phyloP scores from a whole-genome alignment of 2,888 invertebrate genomes.

The Limenitis camilla region DNA sequence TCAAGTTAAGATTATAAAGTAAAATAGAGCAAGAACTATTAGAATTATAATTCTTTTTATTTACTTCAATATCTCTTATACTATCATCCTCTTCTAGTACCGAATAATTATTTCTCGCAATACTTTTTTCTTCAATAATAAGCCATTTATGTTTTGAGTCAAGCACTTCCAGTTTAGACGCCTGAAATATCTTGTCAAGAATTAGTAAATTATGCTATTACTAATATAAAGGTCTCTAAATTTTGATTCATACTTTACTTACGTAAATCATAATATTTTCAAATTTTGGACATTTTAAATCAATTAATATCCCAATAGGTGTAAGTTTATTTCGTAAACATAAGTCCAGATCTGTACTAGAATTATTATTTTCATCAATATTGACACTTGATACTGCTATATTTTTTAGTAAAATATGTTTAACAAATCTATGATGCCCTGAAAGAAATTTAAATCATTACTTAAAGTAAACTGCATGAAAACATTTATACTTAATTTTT shows the following conservation, averaged over 20 bases:
- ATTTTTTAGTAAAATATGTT: slow-evolving; percentile 1
- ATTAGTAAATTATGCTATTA: background rate
- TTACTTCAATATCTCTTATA: background rate
- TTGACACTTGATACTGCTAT: slow-evolving; percentile 8
- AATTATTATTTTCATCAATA: background rate
- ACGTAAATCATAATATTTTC: slow-evolving; percentile 36
- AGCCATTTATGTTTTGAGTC: slow-evolving; percentile 45
- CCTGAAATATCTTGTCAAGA: slow-evolving; percentile 34
- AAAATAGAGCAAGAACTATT: slow-evolving; percentile 14
- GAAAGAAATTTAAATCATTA: background rate
- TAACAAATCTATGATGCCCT: slow-evolving; percentile 6
- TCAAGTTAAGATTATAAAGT: slow-evolving; percentile 35
- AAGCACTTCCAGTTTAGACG: slow-evolving; percentile 38
- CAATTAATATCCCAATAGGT: slow-evolving; percentile 29
- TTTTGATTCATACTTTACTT: slow-evolving; percentile 29
- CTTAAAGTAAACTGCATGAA: background rate
- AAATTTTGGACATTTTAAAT: slow-evolving; percentile 29
- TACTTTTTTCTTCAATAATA: slow-evolving; percentile 25
- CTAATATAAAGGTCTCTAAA: background rate
- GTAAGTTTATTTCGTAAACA: slow-evolving; percentile 18
- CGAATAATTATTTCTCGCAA: too few species aligned
- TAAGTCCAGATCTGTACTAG: background rate
- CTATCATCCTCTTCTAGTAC: background rate
- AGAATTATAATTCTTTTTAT: background rate
- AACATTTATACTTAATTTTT: too few species aligned